Percentiles rank a stretch among this genome's conserved stretches.
Conservation (phyloP, 2,888 invertebrate genomes). For the Melanophora roralis region DNA sequence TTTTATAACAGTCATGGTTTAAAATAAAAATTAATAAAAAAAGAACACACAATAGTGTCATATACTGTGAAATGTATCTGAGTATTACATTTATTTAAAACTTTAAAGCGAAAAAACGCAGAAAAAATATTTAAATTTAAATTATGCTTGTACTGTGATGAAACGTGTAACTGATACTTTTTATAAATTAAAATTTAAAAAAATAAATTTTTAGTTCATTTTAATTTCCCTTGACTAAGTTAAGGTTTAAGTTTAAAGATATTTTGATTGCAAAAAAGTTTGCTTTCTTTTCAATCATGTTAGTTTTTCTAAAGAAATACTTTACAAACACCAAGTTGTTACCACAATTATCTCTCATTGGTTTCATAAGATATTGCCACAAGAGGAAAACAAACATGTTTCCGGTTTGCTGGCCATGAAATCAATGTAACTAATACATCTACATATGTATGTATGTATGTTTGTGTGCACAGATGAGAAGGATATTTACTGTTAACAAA, state of each 20-base stretch:
- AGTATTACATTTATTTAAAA: constrained; percentile 22
- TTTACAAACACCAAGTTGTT: constrained; percentile 32
- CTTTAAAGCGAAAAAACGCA: background rate
- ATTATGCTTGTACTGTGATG: background rate
- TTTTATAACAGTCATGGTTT: background rate
- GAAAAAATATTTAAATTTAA: background rate
- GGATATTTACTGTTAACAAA: background rate
- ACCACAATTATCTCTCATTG: background rate
- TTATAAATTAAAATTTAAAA: too few species aligned
- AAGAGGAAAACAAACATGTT: constrained; percentile 47
- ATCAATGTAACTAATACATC: background rate
- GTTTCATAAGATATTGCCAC: constrained; percentile 5
- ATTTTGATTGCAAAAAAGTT: background rate
- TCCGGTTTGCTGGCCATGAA: constrained; percentile 37
- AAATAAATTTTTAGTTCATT: too few species aligned
- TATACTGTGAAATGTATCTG: background rate
- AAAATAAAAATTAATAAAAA: constrained; percentile 6
- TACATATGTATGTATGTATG: too few species aligned
- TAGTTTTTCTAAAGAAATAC: constrained; percentile 4
- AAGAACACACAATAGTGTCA: background rate
- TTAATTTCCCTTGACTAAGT: too few species aligned
- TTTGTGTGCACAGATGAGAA: too few species aligned
- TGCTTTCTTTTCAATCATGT: constrained; percentile 9
- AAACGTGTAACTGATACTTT: too few species aligned
- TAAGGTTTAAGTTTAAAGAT: background rate